Base-by-base conservation (phyloP, 2,113 vertebrate species). In the Ammodytes marinus region DNA sequence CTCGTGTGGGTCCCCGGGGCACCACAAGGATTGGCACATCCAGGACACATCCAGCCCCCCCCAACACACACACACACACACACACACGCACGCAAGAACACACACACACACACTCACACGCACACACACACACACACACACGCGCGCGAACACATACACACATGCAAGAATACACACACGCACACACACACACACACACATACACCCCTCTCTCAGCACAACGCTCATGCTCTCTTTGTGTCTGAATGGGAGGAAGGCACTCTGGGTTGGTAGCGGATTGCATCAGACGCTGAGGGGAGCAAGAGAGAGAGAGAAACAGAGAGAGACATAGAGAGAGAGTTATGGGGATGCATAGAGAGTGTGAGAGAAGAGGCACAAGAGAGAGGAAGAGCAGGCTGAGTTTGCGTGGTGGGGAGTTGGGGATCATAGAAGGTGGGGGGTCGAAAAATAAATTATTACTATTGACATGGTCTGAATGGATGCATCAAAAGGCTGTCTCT, bases 201-300 rank as follows among this genome's bases (percentile, higher is more conserved):
- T 4, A 17, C 59, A 17, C 12, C 13, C 79, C 61, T 64, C 60
- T 79, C 68, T 46, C 66, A 79, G 61, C 69, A 60, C 85, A 79
- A 68, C 79, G 55, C 84, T 86, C 63, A 61, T 63, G 81, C 86
- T 90, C 82, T 89, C 92, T 92, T 92, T 94, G 92, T 94, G 91
- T 92, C 90, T 92, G 88, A 91, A 89, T 90, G 89, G 73, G 75
- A 87, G 89, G 85, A 83, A 88, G 83, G 86, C 88, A 76, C 88
- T 91, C 83, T 78, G 85, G 86, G 92, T 93, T 94, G 90, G 93
- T 91, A 91, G 89, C 64, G 89, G 90, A 90, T 93, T 94, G 93
- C 93, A 92, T 94, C 93, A 94, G 93, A 92, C 69, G 42, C 83
- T 84, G 85, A 89, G 66, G 87, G 74, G 82, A 81, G 80, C 6